Evolutionary conservation across 2,113 vertebrate species (phyloP).

Genomic region (Grammomys dolichurus): DNA sequence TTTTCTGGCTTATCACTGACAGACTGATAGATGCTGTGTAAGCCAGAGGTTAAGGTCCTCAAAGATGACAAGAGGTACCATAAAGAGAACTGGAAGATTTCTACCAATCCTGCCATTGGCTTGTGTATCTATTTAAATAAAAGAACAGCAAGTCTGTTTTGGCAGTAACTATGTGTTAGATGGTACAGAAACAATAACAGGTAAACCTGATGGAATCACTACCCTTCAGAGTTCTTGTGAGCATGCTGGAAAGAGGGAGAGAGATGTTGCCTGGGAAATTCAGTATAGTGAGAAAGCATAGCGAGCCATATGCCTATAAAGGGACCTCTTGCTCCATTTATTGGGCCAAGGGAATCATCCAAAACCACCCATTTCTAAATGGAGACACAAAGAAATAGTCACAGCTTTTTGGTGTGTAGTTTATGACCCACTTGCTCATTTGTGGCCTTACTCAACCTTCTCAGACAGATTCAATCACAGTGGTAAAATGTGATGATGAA

Average conservation of each 20-base stretch:
- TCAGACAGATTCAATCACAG: neutral
- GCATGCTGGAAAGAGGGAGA: neutral
- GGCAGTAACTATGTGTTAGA: neutral
- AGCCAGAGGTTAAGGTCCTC: neutral
- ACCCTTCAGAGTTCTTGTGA: neutral
- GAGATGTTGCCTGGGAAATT: neutral
- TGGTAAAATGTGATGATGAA: neutral
- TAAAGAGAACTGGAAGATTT: neutral
- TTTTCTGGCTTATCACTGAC: neutral
- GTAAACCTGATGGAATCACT: neutral
- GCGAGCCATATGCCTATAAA: neutral
- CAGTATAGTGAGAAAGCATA: neutral
- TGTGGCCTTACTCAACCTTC: neutral
- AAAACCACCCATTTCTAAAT: neutral
- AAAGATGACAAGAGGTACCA: neutral
- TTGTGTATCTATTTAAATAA: neutral
- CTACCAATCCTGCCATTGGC: neutral
- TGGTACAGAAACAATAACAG: neutral
- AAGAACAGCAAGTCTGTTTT: neutral
- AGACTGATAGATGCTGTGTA: neutral
- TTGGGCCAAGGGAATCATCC: neutral
- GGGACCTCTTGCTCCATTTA: neutral
- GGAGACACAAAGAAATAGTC: neutral
- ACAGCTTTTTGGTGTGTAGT: no score
- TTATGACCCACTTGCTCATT: fast-evolving